A percentile compares a stretch with the other conserved stretches of the same genome.
These are phyloP conservation scores for Grammomys dolichurus DNA, from an alignment of 2,113 vertebrate species.

Conservation along the genomic window DNA sequence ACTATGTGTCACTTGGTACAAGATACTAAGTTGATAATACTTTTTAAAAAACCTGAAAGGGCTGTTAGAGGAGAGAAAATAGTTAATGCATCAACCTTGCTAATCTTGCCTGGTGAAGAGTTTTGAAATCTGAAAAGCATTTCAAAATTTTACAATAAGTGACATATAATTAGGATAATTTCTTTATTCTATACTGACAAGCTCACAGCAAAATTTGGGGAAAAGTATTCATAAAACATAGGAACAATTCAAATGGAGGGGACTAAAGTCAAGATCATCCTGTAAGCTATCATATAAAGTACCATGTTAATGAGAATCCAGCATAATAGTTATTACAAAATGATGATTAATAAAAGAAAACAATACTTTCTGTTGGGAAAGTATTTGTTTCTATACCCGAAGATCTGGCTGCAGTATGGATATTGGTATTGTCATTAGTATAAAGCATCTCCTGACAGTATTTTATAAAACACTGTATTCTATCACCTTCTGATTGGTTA, in stretches of 20 bases:
- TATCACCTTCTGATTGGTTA: too few relatives aligned
- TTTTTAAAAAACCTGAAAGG: background rate
- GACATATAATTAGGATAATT: background rate
- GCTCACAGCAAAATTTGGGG: constrained; percentile 7
- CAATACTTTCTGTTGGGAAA: background rate
- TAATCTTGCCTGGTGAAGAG: background rate
- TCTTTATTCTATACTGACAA: background rate
- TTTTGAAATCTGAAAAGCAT: constrained; percentile 13
- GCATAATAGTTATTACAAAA: background rate
- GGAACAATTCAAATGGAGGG: background rate
- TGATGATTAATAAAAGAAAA: background rate
- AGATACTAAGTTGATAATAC: background rate
- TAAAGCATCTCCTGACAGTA: too few relatives aligned
- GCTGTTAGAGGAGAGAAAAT: background rate
- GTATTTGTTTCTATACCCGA: too few relatives aligned
- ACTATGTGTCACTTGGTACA: background rate
- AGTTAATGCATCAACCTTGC: background rate
- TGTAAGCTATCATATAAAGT: background rate
- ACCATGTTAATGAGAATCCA: background rate
- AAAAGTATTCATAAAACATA: constrained; percentile 10
- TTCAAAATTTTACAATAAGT: constrained; percentile 28
- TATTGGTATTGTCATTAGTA: too few relatives aligned
- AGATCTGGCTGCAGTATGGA: too few relatives aligned
- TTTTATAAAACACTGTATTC: too few relatives aligned
- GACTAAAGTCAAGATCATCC: background rate